These are phyloP conservation scores for Melipona beecheii DNA, from an alignment of 2,888 invertebrate species.

Conservation along the genomic window DNA sequence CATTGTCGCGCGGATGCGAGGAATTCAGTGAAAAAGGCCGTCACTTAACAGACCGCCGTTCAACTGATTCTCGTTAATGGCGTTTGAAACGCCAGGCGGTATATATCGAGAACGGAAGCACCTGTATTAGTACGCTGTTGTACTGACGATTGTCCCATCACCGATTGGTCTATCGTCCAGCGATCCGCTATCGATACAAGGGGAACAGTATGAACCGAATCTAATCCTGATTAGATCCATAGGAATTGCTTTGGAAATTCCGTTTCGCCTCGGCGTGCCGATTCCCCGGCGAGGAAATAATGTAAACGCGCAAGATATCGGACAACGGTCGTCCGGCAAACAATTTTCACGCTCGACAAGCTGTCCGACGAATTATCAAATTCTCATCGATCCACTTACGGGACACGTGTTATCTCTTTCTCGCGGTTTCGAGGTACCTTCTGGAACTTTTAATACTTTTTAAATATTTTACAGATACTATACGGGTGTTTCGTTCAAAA, in stretches of 20 bases:
- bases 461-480: too few species aligned
- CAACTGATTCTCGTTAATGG: conserved; percentile 37
- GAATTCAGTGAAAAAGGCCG: neutral
- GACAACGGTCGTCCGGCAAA: neutral
- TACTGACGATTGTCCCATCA: conserved; percentile 51
- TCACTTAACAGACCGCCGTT: neutral
- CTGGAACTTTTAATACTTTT: neutral
- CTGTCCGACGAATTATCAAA: neutral
- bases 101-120: conserved; percentile 26
- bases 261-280: neutral
- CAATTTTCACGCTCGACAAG: neutral
- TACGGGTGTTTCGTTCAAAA: too few species aligned
- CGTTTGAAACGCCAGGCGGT: neutral
- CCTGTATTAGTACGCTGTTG: conserved; percentile 45
- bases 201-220: conserved; percentile 38
- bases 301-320: neutral
- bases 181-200: conserved; percentile 47
- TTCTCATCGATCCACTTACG: neutral
- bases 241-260: conserved; percentile 38
- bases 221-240: conserved; percentile 56
- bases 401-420: neutral
- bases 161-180: conserved; percentile 49
- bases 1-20: neutral
- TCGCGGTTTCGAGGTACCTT: neutral
- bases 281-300: neutral